Percentiles rank a stretch among this genome's conserved stretches.
These are phyloP conservation scores for Pedionomus torquatus DNA, from an alignment of 2,113 vertebrate species.

Conservation along the genomic window DNA sequence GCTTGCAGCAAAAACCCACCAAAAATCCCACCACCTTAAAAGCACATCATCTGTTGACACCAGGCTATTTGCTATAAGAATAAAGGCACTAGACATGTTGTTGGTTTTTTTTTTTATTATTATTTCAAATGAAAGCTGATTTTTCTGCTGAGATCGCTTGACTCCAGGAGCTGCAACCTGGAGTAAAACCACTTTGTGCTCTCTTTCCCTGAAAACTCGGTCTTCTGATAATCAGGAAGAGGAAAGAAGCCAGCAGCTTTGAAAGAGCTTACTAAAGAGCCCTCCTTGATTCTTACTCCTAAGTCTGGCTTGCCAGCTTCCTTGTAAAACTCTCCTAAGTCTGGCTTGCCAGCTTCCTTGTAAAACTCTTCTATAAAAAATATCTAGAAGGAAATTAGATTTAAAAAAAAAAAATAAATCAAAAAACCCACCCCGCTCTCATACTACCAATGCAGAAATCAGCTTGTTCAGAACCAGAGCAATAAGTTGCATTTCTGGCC, in stretches of 20 bases:
- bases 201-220: background rate
- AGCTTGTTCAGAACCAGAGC: background rate
- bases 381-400: slow-evolving; percentile 29
- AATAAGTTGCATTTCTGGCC: background rate
- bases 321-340: too few relatives aligned
- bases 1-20: background rate
- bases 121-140: background rate
- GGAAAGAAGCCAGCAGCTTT: background rate
- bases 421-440: background rate
- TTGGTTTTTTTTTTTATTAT: too few relatives aligned
- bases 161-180: background rate
- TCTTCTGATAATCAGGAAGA: background rate
- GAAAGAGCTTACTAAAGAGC: background rate
- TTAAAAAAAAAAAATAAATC: background rate
- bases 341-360: background rate
- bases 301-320: background rate
- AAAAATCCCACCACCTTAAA: background rate
- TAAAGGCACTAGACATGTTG: background rate
- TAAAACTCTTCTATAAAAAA: background rate
- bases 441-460: background rate
- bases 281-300: background rate
- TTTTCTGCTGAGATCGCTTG: background rate
- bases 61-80: background rate
- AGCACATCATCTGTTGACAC: background rate
- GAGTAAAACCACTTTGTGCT: background rate